Base-by-base conservation (phyloP, 2,113 vertebrate genomes). In the Oceanodroma tethys region DNA sequence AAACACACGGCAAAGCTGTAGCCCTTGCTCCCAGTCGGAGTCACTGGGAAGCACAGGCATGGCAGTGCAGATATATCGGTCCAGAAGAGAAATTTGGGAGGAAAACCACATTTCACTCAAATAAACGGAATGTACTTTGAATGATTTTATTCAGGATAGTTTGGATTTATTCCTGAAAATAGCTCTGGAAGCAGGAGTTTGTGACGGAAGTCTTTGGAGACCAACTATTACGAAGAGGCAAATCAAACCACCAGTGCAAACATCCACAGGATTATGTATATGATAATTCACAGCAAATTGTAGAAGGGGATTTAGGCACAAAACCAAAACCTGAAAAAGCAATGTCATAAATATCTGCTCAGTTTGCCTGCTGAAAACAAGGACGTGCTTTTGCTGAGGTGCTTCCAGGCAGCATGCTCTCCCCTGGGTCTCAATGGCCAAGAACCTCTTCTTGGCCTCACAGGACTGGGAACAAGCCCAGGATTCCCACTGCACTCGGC, bases 201-300 rank as follows among this genome's bases (percentile, higher is more conserved):
- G 66, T 80, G 79, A 91, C 0, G 0, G 60, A 88, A 81, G 66
- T 76, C 78, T 73, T 48, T 81, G 92, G 63, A 93, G 32, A 62
- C 45, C 53, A 89, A 40, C 20, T 36, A 15, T 23, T 14, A 58
- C 58, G 53, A 70, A 86, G 88, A 92, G 81, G 85, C 73, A 88
- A 88, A 86, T 90, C 79, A 80, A 91, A 16, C 29, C 13, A 43
- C 74, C 85, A 68, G 90, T 68, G 78, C 90, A 90, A 86, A 83
- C 42, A 70, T 47, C 85, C 95, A 66, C 25, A 22, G 62, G 78
- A 70, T n/a, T 55, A 43, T 1, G 9, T 21, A 12, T 14, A n/a
- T 13, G 48, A 21, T 20, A 66, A 88, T 94, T 94, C 97, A 97
- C 93, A 96, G 90, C 96, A 80, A 93, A 25, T 13, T 47, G 58